Evolutionary conservation across 1,140 invertebrate species (phyloP).

Genomic region (Maniola jurtina): DNA sequence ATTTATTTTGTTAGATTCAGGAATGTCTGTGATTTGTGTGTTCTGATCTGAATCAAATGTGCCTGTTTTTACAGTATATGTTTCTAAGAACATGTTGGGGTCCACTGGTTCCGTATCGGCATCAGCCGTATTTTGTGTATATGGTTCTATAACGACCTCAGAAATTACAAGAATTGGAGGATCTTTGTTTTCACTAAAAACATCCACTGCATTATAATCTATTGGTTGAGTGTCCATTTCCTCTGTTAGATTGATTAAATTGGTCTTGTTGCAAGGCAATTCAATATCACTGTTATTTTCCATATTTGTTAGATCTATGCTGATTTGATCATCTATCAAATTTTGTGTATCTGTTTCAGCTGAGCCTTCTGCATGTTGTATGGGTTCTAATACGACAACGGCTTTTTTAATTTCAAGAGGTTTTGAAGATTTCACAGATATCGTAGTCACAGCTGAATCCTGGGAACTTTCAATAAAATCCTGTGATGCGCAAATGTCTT

Average conservation of each 20-base stretch:
- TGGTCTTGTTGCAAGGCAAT: constrained; percentile 54
- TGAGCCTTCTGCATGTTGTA: constrained; percentile 7
- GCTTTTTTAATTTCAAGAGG: constrained; percentile 40
- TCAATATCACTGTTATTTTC: constrained; percentile 50
- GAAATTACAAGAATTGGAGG: constrained; percentile 32
- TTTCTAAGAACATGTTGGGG: constrained; percentile 25
- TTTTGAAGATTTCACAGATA: constrained; percentile 59
- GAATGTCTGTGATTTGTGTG: constrained; percentile 2
- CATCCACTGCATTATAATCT: constrained; percentile 36
- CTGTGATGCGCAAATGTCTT: constrained; percentile 53
- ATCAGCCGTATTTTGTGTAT: constrained; percentile 58
- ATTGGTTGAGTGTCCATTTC: constrained; percentile 59
- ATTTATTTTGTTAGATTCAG: constrained; percentile 15
- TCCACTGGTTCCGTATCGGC: constrained; percentile 59
- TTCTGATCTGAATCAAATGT: background rate
- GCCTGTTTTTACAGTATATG: background rate
- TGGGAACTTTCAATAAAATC: constrained; percentile 78
- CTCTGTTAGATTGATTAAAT: constrained; percentile 50
- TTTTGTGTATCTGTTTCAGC: constrained; percentile 23
- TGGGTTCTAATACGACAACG: constrained; percentile 36
- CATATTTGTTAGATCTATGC: constrained; percentile 14
- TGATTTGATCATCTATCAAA: constrained; percentile 14
- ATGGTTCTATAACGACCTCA: constrained; percentile 31
- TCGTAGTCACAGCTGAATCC: constrained; percentile 65
- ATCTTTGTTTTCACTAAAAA: constrained; percentile 42